Base-by-base conservation (phyloP, 2,113 vertebrate species). In the Cichladusa arquata region DNA sequence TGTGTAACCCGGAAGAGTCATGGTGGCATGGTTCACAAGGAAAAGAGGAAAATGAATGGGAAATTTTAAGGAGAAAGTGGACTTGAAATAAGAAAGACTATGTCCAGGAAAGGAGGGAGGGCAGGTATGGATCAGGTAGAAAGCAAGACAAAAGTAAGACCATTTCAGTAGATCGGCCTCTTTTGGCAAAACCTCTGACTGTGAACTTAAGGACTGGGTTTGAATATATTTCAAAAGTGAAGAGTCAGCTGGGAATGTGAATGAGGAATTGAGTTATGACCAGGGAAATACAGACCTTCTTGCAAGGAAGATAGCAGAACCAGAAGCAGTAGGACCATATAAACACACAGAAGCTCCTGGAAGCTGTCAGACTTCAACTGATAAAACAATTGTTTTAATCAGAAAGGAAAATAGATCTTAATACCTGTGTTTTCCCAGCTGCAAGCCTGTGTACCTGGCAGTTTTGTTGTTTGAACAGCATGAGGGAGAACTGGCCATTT, bases 351-450 rank as follows among this genome's bases (percentile, higher is more conserved):
- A 81, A 97, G 84, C 85, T 91, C 33, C 61, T 53, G 57, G 70
- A 91, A 95, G 54, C 58, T 89, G 61, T 84, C 47, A 69, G 77
- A 56, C 34, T 92, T 85, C 22, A 80, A 47, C 62, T 77, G 61
- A 76, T 91, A 82, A 92, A 90, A 34, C 26, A 45, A 28, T 85
- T 80, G 20, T 80, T 92, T 90, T 91, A 92, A 88, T 95, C 73
- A n/a, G 62, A 90, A 92, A 62, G 33, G 34, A 96, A 94, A 95
- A 94, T 38, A 94, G 64, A 84, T 28, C 11, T 73, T 64, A 80
- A 25, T 73, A 66, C 36, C 71, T 87, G 5, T 95, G 78, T 96
- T 96, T 95, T 96, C 67, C 48, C 79, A 95, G 85, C 62, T 96
- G 93, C 71, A 90, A 45, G 71, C 19, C 3, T 86, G 62, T 86